Evolutionary conservation across 2,888 invertebrate genomes (phyloP), one percentile per base, ranked within the genome.

Genomic region (Spialia ferax): DNA sequence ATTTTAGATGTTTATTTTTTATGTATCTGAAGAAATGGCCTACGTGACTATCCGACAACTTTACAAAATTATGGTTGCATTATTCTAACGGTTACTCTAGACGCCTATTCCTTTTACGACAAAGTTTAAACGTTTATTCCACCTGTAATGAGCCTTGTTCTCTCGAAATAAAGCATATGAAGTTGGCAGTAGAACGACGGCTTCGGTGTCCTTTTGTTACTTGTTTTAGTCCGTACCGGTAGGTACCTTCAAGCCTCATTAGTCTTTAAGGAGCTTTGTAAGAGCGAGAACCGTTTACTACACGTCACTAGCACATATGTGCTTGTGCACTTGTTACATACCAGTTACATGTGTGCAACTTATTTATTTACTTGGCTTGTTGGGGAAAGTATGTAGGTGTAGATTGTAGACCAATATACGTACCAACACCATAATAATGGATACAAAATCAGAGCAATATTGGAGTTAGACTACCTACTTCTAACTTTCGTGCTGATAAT

Each of bases 181-280:
- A 60, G 66, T 54, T 45, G 66, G 60, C 50, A 66, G 52, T n/a
- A 35, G 48, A 50, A 29, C 50, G 52, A 29, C 45, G 20, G 59
- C 26, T 42, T 38, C 38, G 52, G 35, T 23, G 59, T 66, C 42
- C 54, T 60, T 66, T 66, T 60, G 56, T 50, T 13, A 18, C 26
- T 64, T 48, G 59, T 66, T 60, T 66, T 54, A 45, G 38, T 45
- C 20, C 18, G 38, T 65, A 8, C 48, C 20, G 56, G 48, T 22
- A 59, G 59, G 48, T 35, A 65, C 57, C 48, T 65, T 50, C n/a
- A 63, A 64, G 64, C 64, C 50, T 65, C 64, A 65, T 65, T 65
- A 65, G 64, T 65, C 56, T 56, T 54, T 65, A 57, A 65, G 64
- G 38, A 57, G 64, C 64, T 57, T 65, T 65, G 64, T 26, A 50